A percentile compares a stretch with the other conserved stretches of the same genome.
These are phyloP conservation scores for Orthosia gracilis DNA, from an alignment of 2,888 invertebrate genomes.

Conservation along the genomic window DNA sequence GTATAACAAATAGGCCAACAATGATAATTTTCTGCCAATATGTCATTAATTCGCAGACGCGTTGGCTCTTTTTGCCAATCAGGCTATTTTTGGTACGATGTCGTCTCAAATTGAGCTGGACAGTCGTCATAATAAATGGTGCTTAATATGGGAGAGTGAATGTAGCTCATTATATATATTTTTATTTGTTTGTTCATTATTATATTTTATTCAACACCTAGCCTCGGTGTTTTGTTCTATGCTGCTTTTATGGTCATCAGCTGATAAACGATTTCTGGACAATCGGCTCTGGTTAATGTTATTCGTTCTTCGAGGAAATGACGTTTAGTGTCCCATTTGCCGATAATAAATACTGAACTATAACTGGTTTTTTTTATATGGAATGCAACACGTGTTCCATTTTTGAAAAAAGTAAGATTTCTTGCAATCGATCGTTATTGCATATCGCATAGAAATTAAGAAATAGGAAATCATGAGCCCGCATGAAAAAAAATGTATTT, in stretches of 20 bases:
- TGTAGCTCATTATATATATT: constrained; percentile 29
- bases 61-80: constrained; percentile 55
- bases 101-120: constrained; percentile 47
- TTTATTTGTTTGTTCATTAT: constrained; percentile 22
- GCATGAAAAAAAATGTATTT: not conserved
- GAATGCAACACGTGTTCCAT: not conserved
- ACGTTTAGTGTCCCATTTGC: not conserved
- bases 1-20: constrained; percentile 56
- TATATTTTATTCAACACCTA: constrained; percentile 25
- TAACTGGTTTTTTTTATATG: not conserved
- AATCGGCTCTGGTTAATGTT: not conserved
- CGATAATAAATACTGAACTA: not conserved
- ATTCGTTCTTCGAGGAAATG: not conserved
- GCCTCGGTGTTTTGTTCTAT: constrained; percentile 9
- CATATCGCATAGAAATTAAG: not conserved
- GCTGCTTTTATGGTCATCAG: constrained; percentile 13
- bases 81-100: constrained; percentile 47
- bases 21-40: constrained; percentile 62
- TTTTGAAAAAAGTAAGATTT: not conserved
- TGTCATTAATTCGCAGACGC: constrained; percentile 46
- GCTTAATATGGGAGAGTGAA: constrained; percentile 26
- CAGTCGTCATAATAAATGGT: constrained; percentile 48
- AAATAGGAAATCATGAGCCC: not conserved
- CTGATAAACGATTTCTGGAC: constrained; percentile 22
- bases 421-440: not conserved